phyloP scores from a whole-genome alignment of 2,113 vertebrate species.

The Alouatta palliata region DNA sequence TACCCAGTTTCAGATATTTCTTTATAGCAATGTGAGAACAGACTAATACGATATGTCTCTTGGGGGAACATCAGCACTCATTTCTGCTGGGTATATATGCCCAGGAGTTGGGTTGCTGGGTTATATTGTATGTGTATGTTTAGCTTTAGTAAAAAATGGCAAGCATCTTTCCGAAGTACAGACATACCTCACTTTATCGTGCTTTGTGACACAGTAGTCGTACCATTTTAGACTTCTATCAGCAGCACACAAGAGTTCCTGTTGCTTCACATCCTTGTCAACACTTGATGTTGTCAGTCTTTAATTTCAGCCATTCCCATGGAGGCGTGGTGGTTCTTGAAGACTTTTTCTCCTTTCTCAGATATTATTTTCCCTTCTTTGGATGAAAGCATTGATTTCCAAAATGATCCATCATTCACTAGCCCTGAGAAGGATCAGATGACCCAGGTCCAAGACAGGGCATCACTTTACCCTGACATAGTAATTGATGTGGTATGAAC shows the following conservation, averaged over 20 bases:
- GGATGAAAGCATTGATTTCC: not conserved
- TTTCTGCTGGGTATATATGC: not conserved
- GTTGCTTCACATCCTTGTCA: not conserved
- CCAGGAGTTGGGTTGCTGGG: not conserved
- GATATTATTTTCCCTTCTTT: not conserved
- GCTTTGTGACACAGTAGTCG: not conserved
- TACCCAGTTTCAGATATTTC: too few relatives aligned
- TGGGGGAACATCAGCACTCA: not conserved
- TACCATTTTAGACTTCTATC: not conserved
- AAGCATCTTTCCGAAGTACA: not conserved
- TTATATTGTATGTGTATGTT: not conserved
- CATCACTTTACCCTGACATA: too few relatives aligned
- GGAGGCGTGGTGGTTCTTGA: not conserved
- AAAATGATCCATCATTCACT: not conserved
- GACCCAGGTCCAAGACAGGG: not conserved
- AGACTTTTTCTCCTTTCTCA: not conserved
- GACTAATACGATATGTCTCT: not conserved
- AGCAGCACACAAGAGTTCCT: too few relatives aligned
- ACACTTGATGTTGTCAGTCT: not conserved
- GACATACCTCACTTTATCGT: too few relatives aligned
- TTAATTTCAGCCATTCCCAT: not conserved
- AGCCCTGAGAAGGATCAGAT: not conserved
- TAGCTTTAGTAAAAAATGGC: not conserved
- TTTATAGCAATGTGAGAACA: too few relatives aligned
- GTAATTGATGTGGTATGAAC: not conserved